These are phyloP conservation scores for Machimus atricapillus DNA, from an alignment of 2,888 invertebrate species.

Conservation along the genomic window DNA sequence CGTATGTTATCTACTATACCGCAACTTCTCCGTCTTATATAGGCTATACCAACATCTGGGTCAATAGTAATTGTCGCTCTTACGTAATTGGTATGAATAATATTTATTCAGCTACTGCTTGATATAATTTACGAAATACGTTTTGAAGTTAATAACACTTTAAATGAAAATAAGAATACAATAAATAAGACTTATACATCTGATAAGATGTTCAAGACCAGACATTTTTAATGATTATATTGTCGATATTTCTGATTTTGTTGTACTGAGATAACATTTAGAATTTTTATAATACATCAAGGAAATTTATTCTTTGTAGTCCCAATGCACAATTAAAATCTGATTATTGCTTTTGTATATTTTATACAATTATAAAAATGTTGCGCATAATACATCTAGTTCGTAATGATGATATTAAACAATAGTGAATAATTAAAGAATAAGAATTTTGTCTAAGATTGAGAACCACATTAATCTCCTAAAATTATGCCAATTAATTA, in stretches of 20 bases:
- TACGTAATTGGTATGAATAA: not conserved
- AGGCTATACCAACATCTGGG: not conserved
- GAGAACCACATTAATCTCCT: not conserved
- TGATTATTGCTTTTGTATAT: not conserved
- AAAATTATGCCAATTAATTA: not conserved
- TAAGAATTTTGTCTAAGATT: not conserved
- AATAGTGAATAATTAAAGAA: not conserved
- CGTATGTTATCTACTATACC: not conserved
- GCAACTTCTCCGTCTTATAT: not conserved
- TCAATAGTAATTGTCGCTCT: not conserved
- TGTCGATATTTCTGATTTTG: too few species aligned
- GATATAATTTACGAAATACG: not conserved
- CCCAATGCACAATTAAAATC: not conserved
- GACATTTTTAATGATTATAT: too few species aligned
- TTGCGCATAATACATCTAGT: too few species aligned
- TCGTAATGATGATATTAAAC: not conserved
- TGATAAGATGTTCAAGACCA: too few species aligned
- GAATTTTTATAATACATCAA: too few species aligned
- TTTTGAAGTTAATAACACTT: not conserved
- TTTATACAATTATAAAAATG: not conserved
- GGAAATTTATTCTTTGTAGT: not conserved
- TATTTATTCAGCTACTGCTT: not conserved
- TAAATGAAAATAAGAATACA: too few species aligned
- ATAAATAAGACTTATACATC: too few species aligned
- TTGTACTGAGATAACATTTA: not conserved